Base-by-base conservation (phyloP, 1,140 invertebrate genomes). In the Zaprionus taronus region DNA sequence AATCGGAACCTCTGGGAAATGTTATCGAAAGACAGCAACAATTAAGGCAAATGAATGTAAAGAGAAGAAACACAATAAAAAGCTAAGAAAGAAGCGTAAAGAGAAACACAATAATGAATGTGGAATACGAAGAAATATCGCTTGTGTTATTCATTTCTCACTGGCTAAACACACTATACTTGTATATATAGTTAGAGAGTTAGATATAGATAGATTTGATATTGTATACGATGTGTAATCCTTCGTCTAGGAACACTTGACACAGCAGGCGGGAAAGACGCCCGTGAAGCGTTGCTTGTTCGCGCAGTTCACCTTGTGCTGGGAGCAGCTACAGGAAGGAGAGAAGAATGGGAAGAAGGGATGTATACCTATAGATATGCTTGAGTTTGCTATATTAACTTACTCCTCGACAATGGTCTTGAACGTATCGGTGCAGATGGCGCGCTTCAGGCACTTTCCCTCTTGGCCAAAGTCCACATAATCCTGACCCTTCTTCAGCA, bases 391-490 rank as follows among this genome's bases (percentile, higher is more conserved):
- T 34, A 34, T 11, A 34, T 34, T 11, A 9, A 79, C 91, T 91
- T 44, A 92, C 91, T 87, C 83, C 63, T 92, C 91, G 22, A 92
- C 77, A 9, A 75, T 56, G 20, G 83, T 92, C 56, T 82, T 81
- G 60, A 91, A 92, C 5, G 83, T 90, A 15, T 92, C 91, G 15
- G 79, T 74, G 70, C 91, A 92, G 20, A 80, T 77, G 44, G 89
- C 91, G 15, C 77, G 76, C 71, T 91, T 92, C 3, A 91, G 62
- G 64, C 91, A 92, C 58, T 79, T 91, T 44, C 91, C 91, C 44
- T 92, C 81, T 20, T 78, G 65, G 22, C 81, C 89, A 56, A 92
- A 92, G 55, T 92, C 91, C 17, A 92, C 91, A 73, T 92, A 92
- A 26, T 92, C 91, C 74, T 92, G 61, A 2, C 91, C 91, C 9